phyloP scores from a whole-genome alignment of 1,140 invertebrate genomes.

The Geopemphigus sp. region DNA sequence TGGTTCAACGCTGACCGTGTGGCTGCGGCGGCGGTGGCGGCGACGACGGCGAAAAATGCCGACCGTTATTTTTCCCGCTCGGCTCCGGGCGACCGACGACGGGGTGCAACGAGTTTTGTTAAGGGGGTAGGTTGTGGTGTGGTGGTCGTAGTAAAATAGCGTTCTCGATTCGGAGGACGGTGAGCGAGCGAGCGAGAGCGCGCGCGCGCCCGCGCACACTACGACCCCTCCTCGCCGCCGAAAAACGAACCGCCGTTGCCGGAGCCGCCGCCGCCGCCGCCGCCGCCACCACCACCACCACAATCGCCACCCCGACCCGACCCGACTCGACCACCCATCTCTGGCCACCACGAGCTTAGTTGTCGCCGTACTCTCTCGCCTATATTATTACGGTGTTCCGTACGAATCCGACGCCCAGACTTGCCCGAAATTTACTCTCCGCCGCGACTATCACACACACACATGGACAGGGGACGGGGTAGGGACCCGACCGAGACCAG shows the following conservation, averaged over 20 bases:
- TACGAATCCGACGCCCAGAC: no score
- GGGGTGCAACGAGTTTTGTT: background rate
- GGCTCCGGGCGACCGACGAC: background rate
- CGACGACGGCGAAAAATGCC: background rate
- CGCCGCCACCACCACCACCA: no score
- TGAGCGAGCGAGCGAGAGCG: background rate
- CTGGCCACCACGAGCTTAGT: no score
- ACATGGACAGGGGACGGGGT: no score
- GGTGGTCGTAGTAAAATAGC: constrained; percentile 11
- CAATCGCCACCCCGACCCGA: no score
- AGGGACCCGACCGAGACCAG: no score
- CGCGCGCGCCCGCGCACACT: background rate
- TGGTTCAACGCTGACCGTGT: background rate
- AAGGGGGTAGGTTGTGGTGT: background rate
- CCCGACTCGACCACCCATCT: no score
- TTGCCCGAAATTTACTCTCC: no score
- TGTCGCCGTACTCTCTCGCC: no score
- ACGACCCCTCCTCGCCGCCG: background rate
- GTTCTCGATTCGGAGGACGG: background rate
- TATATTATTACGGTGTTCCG: no score
- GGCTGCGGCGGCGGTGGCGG: background rate
- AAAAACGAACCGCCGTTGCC: background rate
- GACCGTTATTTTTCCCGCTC: constrained; percentile 35
- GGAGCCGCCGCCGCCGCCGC: background rate
- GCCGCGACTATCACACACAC: background rate